These are phyloP conservation scores for Orthonyx spaldingii DNA, from an alignment of 2,113 vertebrate species.

Conservation along the genomic window DNA sequence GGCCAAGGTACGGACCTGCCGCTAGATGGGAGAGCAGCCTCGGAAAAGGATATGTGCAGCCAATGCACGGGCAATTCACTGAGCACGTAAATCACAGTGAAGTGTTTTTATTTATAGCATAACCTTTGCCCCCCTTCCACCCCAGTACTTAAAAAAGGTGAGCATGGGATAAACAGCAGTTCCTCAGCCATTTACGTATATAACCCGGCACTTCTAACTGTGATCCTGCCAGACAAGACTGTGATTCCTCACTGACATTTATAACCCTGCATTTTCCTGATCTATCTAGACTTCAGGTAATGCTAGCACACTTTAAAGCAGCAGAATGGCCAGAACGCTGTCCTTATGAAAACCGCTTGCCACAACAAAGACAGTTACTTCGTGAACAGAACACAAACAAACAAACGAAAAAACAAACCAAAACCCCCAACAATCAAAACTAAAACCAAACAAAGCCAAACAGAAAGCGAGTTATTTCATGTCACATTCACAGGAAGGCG, in stretches of 20 bases:
- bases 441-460: background rate
- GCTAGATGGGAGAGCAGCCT: conserved; percentile 23
- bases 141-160: background rate
- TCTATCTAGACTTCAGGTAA: background rate
- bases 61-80: fast-evolving
- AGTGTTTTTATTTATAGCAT: background rate
- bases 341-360: background rate
- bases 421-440: background rate
- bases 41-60: background rate
- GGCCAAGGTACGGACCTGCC: fast-evolving
- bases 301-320: background rate
- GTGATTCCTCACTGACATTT: background rate
- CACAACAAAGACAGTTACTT: background rate
- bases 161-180: background rate
- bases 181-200: background rate
- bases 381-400: background rate
- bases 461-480: background rate
- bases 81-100: background rate
- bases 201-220: background rate
- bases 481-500: background rate
- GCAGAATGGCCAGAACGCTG: background rate
- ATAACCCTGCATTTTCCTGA: background rate
- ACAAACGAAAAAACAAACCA: background rate
- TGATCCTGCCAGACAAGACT: background rate
- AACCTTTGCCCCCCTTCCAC: background rate